A percentile compares a stretch with the other conserved stretches of the same genome.
Evolutionary conservation across 2,113 vertebrate species (phyloP).

Genomic region (Equus quagga): DNA sequence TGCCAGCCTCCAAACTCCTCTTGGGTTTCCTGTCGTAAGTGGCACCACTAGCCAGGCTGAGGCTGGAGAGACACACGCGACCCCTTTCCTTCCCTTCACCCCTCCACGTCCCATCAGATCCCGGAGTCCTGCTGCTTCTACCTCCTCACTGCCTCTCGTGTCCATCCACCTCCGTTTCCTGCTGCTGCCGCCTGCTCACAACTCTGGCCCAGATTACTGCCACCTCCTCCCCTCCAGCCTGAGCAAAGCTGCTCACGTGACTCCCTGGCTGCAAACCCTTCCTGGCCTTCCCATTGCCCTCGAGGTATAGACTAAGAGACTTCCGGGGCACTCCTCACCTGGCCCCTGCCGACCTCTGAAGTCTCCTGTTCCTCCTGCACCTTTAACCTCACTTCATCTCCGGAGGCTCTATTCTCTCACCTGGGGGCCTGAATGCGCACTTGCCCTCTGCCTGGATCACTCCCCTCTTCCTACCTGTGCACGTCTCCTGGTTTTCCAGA

Average conservation of each 20-base stretch:
- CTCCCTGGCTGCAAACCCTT: neutral
- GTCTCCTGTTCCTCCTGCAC: neutral
- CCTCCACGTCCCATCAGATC: neutral
- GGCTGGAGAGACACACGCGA: neutral
- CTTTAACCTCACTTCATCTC: no score
- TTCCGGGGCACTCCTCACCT: neutral
- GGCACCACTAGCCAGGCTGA: neutral
- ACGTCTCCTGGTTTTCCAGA: neutral
- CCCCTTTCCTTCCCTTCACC: neutral
- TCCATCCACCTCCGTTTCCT: neutral
- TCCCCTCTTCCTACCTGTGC: neutral
- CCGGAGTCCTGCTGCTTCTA: neutral
- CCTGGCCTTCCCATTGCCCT: neutral
- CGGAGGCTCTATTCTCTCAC: neutral
- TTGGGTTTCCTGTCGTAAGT: neutral
- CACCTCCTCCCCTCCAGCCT: neutral
- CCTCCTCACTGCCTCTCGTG: neutral
- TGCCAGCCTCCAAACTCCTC: neutral
- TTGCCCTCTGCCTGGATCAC: neutral
- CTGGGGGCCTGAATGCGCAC: neutral
- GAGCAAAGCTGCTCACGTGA: slow-evolving; percentile 44
- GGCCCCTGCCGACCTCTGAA: neutral
- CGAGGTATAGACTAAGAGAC: neutral
- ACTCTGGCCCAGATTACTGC: neutral
- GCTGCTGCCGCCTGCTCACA: neutral